Percentiles rank a stretch among this genome's conserved stretches.
phyloP scores from a whole-genome alignment of 2,113 vertebrate genomes.

The Hippoglossus stenolepis region DNA sequence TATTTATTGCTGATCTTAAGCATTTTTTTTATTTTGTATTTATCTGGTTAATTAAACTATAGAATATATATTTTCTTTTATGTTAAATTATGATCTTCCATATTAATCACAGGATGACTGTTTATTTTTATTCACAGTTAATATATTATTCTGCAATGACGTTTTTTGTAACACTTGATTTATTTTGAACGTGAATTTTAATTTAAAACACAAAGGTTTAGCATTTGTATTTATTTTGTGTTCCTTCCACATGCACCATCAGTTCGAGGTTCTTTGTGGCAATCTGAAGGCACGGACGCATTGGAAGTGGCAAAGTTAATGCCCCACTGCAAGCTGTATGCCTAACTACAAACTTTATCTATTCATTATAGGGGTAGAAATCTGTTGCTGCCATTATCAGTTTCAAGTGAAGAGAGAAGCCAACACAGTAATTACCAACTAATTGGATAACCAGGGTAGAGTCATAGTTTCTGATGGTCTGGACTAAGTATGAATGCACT shows the following conservation, averaged over 20 bases:
- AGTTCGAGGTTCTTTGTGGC: slow-evolving; percentile 41
- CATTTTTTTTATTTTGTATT: slow-evolving; percentile 91
- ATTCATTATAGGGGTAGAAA: too few species aligned
- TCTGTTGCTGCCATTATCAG: neutral
- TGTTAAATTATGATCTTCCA: slow-evolving; percentile 94
- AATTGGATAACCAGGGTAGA: neutral
- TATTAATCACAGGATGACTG: slow-evolving; percentile 91
- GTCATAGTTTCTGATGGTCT: neutral
- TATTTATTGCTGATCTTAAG: slow-evolving; percentile 97
- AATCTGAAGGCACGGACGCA: neutral
- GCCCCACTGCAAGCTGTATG: neutral
- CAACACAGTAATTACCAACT: neutral
- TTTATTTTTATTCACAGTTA: slow-evolving; percentile 85
- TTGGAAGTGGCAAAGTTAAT: neutral
- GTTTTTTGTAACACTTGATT: slow-evolving; percentile 82
- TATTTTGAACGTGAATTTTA: slow-evolving; percentile 90
- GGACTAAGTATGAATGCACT: neutral
- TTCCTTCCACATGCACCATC: slow-evolving; percentile 77
- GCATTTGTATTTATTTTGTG: slow-evolving; percentile 86
- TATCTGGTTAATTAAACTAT: slow-evolving; percentile 94
- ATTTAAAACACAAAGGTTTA: slow-evolving; percentile 86
- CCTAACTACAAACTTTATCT: neutral
- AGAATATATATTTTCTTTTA: slow-evolving; percentile 94
- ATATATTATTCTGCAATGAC: slow-evolving; percentile 91
- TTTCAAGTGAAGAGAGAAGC: neutral